Percentiles rank a stretch among this genome's conserved stretches.
phyloP scores from a whole-genome alignment of 1,140 invertebrate genomes.

The Brachionus rotundiformis region DNA sequence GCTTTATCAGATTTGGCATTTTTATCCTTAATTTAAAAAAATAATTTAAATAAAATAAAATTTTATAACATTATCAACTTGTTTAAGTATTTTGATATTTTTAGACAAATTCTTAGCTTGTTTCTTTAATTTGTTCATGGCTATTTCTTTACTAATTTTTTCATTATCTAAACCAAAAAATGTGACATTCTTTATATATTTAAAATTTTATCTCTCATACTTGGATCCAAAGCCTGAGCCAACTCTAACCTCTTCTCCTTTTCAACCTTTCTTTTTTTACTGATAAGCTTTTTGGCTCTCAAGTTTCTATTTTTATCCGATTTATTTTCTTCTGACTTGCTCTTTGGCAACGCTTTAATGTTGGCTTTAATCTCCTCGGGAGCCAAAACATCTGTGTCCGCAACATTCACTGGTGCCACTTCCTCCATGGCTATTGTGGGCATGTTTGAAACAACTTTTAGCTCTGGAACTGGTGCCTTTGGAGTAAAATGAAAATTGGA shows the following conservation, averaged over 20 bases:
- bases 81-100: slow-evolving; percentile 44
- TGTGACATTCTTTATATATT: neutral
- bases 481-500: slow-evolving; percentile 92
- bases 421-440: slow-evolving; percentile 91
- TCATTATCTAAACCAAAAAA: slow-evolving; percentile 44
- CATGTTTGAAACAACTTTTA: slow-evolving; percentile 86
- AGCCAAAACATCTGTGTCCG: slow-evolving; percentile 81
- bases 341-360: slow-evolving; percentile 34
- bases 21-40: slow-evolving; percentile 36
- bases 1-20: slow-evolving; percentile 31
- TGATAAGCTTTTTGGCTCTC: slow-evolving; percentile 46
- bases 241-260: slow-evolving; percentile 33
- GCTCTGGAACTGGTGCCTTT: slow-evolving; percentile 75
- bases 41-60: neutral
- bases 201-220: neutral
- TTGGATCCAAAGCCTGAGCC: slow-evolving; percentile 47
- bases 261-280: slow-evolving; percentile 9
- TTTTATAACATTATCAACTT: neutral
- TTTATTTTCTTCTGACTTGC: slow-evolving; percentile 40
- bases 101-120: slow-evolving; percentile 48
- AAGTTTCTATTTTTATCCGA: slow-evolving; percentile 37
- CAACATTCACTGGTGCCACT: slow-evolving; percentile 82
- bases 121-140: slow-evolving; percentile 50
- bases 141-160: slow-evolving; percentile 39
- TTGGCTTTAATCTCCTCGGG: slow-evolving; percentile 86